Base-by-base conservation (phyloP, 2,797 vertebrate species). In the Parauchenoglanis ngamensis region DNA sequence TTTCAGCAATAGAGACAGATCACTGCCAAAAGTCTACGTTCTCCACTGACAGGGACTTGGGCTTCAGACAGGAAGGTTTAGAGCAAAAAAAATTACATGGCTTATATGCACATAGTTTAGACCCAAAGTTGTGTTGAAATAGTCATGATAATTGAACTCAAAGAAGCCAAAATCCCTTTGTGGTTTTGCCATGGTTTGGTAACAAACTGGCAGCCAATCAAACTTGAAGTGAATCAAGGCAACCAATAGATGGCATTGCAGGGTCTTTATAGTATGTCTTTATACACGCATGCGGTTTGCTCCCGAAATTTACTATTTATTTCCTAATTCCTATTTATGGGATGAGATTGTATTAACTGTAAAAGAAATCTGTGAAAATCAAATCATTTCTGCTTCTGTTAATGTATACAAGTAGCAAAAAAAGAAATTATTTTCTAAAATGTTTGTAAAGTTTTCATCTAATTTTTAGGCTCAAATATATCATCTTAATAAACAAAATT, bases 1-100 rank as follows among this genome's bases (percentile, higher is more conserved):
- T 89, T 89, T 86, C 85, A 81, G 88, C 83, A 87, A 90, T 88
- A 87, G 86, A 86, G 88, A 89, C 79, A 90, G 88, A 89, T 88
- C 82, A 67, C 89, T 91, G 89, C 87, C 89, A 90, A 89, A 90
- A 86, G 61, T 79, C 87, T 82, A 77, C 79, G 86, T 89, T 85
- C 87, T 84, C 70, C 84, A 57, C 77, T 89, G 85, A 88, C 40
- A 85, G 87, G 81, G 86, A 83, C 79, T 83, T 90, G 86, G 84
- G 86, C 83, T 84, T 35, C 46, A 90, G 81, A 86, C 86, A 84
- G 85, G n/a, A 86, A 72, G 83, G 83, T 86, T 90, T 90, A 86
- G 85, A 84, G 86, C 25, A 63, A 65, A 83, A 88, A 88, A 46
- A 77, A 72, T 89, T 59, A 86, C 56, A 89, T 85, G 88, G 84